Evolutionary conservation across 2,113 vertebrate species (phyloP).

Genomic region (Mormyrus iriodes): DNA sequence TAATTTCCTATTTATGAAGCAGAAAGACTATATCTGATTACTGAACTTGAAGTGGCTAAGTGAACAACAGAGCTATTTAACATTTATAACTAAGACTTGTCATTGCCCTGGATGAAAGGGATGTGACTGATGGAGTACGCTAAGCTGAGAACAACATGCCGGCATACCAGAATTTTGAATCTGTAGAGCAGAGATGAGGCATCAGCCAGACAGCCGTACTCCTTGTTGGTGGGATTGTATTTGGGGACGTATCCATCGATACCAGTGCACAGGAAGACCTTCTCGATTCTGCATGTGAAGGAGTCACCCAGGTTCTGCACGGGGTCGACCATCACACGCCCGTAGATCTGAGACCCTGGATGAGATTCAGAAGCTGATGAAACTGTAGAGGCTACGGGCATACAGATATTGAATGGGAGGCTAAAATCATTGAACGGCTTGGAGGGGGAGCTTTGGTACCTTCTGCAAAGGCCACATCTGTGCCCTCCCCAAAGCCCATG

Average conservation of each 20-base stretch:
- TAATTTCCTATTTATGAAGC: background rate
- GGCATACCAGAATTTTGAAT: slow-evolving; percentile 66
- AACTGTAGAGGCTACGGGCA: background rate
- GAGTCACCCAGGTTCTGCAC: slow-evolving; percentile 70
- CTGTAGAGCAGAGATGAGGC: slow-evolving; percentile 63
- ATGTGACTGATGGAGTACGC: background rate
- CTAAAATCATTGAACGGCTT: slow-evolving; percentile 1
- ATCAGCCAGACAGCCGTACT: slow-evolving; percentile 64
- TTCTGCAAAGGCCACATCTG: slow-evolving; percentile 68
- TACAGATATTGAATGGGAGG: background rate
- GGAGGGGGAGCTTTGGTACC: slow-evolving; percentile 50
- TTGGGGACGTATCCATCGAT: slow-evolving; percentile 66
- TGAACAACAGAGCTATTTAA: background rate
- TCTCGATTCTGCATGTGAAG: slow-evolving; percentile 67
- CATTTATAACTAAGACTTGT: background rate
- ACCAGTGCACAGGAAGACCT: slow-evolving; percentile 71
- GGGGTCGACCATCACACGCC: slow-evolving; percentile 65
- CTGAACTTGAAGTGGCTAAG: background rate
- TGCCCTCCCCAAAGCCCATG: slow-evolving; percentile 72
- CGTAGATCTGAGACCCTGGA: slow-evolving; percentile 59
- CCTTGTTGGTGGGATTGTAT: slow-evolving; percentile 62
- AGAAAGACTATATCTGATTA: background rate
- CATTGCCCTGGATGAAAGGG: background rate
- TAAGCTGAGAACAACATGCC: background rate
- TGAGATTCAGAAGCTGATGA: background rate